Evolutionary conservation across 2,797 vertebrate genomes (phyloP).

Genomic region (Pseudochaenichthys georgianus): DNA sequence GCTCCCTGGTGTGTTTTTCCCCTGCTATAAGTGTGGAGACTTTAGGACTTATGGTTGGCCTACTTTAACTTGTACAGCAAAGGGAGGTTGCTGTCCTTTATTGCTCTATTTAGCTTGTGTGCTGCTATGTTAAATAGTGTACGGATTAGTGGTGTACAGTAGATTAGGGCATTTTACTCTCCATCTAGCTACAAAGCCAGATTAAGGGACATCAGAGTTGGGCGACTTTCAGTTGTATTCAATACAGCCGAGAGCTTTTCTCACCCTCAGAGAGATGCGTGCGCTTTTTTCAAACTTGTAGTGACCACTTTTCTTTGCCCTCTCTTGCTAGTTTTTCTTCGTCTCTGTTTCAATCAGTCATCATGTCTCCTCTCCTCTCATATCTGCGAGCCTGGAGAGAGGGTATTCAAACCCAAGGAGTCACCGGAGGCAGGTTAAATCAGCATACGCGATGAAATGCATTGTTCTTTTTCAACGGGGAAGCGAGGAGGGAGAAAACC

Average conservation of each 20-base stretch:
- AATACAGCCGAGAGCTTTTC: neutral
- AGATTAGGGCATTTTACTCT: slow-evolving; percentile 47
- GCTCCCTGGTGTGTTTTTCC: slow-evolving; percentile 19
- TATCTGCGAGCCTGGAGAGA: slow-evolving; percentile 19
- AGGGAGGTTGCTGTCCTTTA: slow-evolving; percentile 51
- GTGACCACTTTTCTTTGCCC: neutral
- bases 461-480: slow-evolving; percentile 30
- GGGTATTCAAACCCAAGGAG: slow-evolving; percentile 37
- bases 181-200: slow-evolving; percentile 19
- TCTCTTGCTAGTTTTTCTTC: neutral
- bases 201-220: slow-evolving; percentile 46
- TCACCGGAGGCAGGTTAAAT: slow-evolving; percentile 48
- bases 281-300: slow-evolving; percentile 4
- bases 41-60: slow-evolving; percentile 47
- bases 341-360: slow-evolving; percentile 20
- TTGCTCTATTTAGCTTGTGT: slow-evolving; percentile 42
- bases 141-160: slow-evolving; percentile 58
- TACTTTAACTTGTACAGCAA: slow-evolving; percentile 62
- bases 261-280: neutral
- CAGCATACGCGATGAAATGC: slow-evolving; percentile 24
- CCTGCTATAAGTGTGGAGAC: slow-evolving; percentile 11
- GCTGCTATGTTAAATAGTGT: slow-evolving; percentile 22
- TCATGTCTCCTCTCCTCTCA: neutral
- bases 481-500: slow-evolving; percentile 18
- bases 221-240: slow-evolving; percentile 7